Evolutionary conservation across 2,797 vertebrate genomes (phyloP), one percentile per base, ranked within the genome.

Genomic region (Acanthis flammea): DNA sequence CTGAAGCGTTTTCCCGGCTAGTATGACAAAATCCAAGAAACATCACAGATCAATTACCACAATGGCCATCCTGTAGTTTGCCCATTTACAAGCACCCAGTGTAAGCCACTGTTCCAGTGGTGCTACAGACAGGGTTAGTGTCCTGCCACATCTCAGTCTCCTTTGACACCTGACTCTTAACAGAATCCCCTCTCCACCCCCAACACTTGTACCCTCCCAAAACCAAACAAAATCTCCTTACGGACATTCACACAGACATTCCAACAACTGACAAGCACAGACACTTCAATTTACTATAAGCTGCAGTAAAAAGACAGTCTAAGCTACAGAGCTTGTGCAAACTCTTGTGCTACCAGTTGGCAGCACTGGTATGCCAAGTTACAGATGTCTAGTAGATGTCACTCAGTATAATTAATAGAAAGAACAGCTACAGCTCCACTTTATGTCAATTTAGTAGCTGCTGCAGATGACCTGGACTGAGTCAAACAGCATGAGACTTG

Each of bases 1-100:
- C 95, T 99, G 99, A 94, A 99, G 98, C 2, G 98, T 99, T 97
- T 99, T 99, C 77, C 98, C 99, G 72, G 99, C 99, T 99, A 95
- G 88, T 53, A 61, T 35, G 50, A 88, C 62, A 98, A 95, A 96
- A 90, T 37, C 90, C 89, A 94, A 96, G 60, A 94, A 85, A 94
- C 35, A 92, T 15, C 50, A 90, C 2, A 91, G 72, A 91, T 8
- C 51, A 55, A 37, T 94, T 83, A 95, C n/a, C 25, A 86, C 58
- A 68, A 19, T 5, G 37, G 39, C 31, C 77, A 90, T 33, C 27
- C 58, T 80, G 45, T 14, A 57, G 37, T 21, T 22, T 54, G 53
- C 24, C 63, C 62, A 41, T 23, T 79, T 47, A 89, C 22, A 92
- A 81, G 58, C 22, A 67, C 23, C 16, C 71, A 47, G 37, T 67